Evolutionary conservation across 2,888 invertebrate genomes (phyloP), one percentile per base, ranked within the genome.

Genomic region (Entomobrya proxima): DNA sequence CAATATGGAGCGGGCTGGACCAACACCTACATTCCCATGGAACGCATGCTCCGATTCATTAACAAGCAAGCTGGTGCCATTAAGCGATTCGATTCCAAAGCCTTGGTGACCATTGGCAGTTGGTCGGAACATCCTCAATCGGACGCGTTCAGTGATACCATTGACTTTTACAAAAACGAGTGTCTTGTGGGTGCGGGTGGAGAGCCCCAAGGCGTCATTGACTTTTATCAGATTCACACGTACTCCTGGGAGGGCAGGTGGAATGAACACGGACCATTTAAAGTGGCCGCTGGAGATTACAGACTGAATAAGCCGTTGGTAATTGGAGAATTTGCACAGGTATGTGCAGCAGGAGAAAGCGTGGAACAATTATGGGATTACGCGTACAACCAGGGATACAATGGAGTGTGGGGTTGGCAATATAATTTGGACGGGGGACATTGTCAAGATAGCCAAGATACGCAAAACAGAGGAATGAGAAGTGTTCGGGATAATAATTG

Each of bases 151-250:
- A 32, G 76, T 13, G 89, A 90, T 58, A 89, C 90, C 9, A 86
- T 75, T 24, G 58, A 86, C 64, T 74, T 80, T 64, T 90, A 90
- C 86, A 89, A 88, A 79, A 88, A 90, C 55, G 75, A 64, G n/a
- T 90, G 90, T 69, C 69, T 90, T 9, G 64, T 72, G 7, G 83
- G 74, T 18, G 89, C 89, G 13, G 87, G 87, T 50, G 91, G 90
- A 1, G 82, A 87, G 27, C 21, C 75, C 7, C 69, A 83, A 21
- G 90, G 90, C 6, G 88, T 75, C 5, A 79, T 91, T 7, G 90
- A 91, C 84, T 91, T 91, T 78, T 91, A 89, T 83, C 91, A 91
- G 83, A 90, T 91, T 58, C 91, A 91, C 79, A 87, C 89, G 13
- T 91, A 91, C 76, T 89, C 90, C 37, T 90, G 89, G 88, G 83